Base-by-base conservation (phyloP, 2,888 invertebrate species). In the Lepidochrysops patricia region DNA sequence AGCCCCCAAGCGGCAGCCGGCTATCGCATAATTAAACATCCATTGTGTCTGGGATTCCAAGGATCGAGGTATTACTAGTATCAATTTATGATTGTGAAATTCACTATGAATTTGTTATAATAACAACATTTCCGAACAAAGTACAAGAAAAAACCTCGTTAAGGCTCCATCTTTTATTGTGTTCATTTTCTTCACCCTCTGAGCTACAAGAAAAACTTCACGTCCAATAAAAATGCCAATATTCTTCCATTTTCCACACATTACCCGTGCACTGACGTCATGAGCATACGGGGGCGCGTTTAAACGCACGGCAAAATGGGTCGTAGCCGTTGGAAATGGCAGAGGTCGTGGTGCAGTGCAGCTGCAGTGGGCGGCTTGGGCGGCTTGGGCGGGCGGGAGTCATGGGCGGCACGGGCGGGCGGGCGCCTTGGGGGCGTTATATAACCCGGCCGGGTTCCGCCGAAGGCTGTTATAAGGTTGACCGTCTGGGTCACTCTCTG, bases 391-490 rank as follows among this genome's bases (percentile, higher is more conserved):
- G 4, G 29, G 29, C 7, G 64, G 64, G n/a, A n/a, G n/a, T n/a
- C n/a, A n/a, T 64, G 66, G 61, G 68, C 68, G 72, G 72, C 74
- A 67, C 68, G 73, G 72, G 74, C 73, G 73, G 68, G 67, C 67
- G 70, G 75, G 74, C 71, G 74, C 70, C 70, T 69, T 66, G 68
- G 64, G 69, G 77, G 72, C 58, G 64, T 67, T 67, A 69, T 60
- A 63, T 68, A 70, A 68, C 57, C 61, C 63, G 64, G 66, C 63
- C 63, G 70, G 74, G 75, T 80, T 80, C 81, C 77, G 78, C 78
- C 75, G 80, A 85, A 86, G 84, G 84, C 80, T 82, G 79, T 72
- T 76, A 76, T 80, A 80, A 83, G 81, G 83, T 82, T 81, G 79
- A 62, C 63, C 56, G 70, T 70, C 70, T 70, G 68, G 67, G 67